Evolutionary conservation across 2,888 invertebrate genomes (phyloP), one percentile per base, ranked within the genome.

Genomic region (Chrysotoxum bicinctum): DNA sequence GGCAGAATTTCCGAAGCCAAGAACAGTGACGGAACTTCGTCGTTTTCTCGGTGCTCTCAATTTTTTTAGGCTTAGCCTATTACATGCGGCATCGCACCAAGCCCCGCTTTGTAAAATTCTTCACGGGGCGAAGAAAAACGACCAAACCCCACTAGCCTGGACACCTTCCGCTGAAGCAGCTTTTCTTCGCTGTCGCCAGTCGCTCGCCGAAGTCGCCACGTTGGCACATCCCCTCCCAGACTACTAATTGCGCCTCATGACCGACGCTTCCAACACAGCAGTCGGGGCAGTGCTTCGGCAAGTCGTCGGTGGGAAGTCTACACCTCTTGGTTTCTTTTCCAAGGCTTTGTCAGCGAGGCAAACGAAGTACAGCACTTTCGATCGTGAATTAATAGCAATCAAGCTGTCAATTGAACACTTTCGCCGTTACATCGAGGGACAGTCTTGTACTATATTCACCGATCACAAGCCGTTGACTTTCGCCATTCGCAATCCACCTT

Each of bases 191-290:
- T 56, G 58, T 23, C 19, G 19, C 58, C n/a, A n/a, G 3, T 8
- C 54, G 1, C 26, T 56, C 2, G 14, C 70, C 1, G 70, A 72
- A 6, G 58, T 23, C 19, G 19, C 70, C n/a, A 14, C 45, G 12
- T 45, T 72, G n/a, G 48, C 58, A 43, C 70, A 72, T n/a, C 58
- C 70, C 0, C 45, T 48, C 1, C 45, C 58, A 58, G 48, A 48
- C 58, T 19, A 45, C 32, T 45, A 35, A 4, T 35, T 72, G 16
- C 70, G n/a, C 32, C 58, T 58, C 32, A 72, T 72, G 70, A 45
- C n/a, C n/a, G 58, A 48, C 48, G 58, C 70, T 26, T 72, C 58
- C 45, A 72, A 45, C 58, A 58, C 58, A 43, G 69, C 40, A 9
- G 54, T 54, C 0, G 52, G 26, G 1, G 54, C 69, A 54, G 54